Percentiles rank a stretch among this genome's conserved stretches.
phyloP scores from a whole-genome alignment of 2,888 invertebrate genomes.

The Amiota mariae region DNA sequence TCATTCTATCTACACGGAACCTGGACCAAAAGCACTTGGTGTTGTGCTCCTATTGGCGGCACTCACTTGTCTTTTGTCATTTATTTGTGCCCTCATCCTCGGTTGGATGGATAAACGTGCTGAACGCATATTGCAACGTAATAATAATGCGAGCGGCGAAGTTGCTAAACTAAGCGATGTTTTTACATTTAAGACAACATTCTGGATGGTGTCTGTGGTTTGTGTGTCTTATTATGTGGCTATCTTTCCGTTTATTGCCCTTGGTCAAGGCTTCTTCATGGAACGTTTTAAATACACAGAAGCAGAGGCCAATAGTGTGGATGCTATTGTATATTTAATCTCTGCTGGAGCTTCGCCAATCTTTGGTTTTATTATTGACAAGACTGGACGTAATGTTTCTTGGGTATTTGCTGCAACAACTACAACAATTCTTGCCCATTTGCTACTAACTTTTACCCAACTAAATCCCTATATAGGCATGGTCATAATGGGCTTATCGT shows the following conservation, averaged over 20 bases:
- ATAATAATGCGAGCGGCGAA: constrained; percentile 77
- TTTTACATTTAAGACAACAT: constrained; percentile 84
- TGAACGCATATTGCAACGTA: constrained; percentile 82
- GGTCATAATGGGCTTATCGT: constrained; percentile 88
- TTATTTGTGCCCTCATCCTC: constrained; percentile 85
- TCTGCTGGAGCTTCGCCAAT: constrained; percentile 90
- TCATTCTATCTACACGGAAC: constrained; percentile 75
- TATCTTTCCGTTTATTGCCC: constrained; percentile 95
- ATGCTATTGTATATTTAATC: constrained; percentile 88
- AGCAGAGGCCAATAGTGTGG: constrained; percentile 86
- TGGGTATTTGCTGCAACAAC: constrained; percentile 89
- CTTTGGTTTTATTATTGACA: constrained; percentile 92
- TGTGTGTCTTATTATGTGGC: constrained; percentile 96
- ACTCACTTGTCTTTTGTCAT: constrained; percentile 87
- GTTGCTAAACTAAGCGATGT: constrained; percentile 84
- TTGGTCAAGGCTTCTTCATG: constrained; percentile 95
- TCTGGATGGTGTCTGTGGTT: constrained; percentile 92
- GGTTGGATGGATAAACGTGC: constrained; percentile 91
- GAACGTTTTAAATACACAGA: constrained; percentile 84
- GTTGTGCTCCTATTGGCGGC: constrained; percentile 85
- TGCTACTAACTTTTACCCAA: constrained; percentile 78
- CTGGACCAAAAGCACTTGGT: constrained; percentile 82
- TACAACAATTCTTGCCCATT: constrained; percentile 79
- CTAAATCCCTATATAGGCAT: constrained; percentile 80
- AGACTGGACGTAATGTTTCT: constrained; percentile 88